Percentiles rank a stretch among this genome's conserved stretches.
Evolutionary conservation across 1,140 invertebrate species (phyloP).

Genomic region (Drosophila ficusphila): DNA sequence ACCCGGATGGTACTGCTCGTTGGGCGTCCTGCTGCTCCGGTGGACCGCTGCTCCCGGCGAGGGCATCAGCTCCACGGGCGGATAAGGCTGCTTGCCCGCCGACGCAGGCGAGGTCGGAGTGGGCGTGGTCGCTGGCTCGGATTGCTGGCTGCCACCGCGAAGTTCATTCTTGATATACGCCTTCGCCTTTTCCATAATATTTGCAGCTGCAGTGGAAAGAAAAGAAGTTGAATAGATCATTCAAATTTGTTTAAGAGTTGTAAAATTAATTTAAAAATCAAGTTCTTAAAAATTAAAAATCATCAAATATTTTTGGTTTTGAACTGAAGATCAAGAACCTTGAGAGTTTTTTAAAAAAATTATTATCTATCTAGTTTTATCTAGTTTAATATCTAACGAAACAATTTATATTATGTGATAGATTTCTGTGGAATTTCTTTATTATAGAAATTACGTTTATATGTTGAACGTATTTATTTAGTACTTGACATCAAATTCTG

Average conservation of each 20-base stretch:
- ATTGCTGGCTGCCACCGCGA: conserved; percentile 75
- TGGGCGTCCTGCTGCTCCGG: conserved; percentile 26
- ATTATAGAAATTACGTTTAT: neutral
- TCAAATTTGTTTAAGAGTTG: neutral
- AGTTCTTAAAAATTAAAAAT: too few relatives aligned
- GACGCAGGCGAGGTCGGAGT: conserved; percentile 34
- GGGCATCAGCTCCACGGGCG: conserved; percentile 62
- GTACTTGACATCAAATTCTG: neutral
- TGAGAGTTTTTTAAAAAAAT: too few relatives aligned
- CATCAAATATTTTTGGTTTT: too few relatives aligned
- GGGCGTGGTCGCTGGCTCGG: conserved; percentile 53
- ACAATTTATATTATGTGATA: neutral
- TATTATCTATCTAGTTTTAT: too few relatives aligned
- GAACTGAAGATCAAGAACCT: too few relatives aligned
- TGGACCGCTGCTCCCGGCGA: conserved; percentile 47
- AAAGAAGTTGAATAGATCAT: neutral
- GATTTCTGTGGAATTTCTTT: neutral
- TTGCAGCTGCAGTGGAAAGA: conserved; percentile 34
- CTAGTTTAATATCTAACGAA: neutral
- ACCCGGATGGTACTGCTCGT: conserved; percentile 32
- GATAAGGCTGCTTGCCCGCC: conserved; percentile 23
- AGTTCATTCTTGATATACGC: conserved; percentile 87
- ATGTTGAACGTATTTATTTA: too few relatives aligned
- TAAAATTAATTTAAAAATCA: neutral
- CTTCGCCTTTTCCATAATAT: conserved; percentile 87